Conservation (phyloP, 2,888 invertebrate species). For the Drosophila peninsularis region DNA sequence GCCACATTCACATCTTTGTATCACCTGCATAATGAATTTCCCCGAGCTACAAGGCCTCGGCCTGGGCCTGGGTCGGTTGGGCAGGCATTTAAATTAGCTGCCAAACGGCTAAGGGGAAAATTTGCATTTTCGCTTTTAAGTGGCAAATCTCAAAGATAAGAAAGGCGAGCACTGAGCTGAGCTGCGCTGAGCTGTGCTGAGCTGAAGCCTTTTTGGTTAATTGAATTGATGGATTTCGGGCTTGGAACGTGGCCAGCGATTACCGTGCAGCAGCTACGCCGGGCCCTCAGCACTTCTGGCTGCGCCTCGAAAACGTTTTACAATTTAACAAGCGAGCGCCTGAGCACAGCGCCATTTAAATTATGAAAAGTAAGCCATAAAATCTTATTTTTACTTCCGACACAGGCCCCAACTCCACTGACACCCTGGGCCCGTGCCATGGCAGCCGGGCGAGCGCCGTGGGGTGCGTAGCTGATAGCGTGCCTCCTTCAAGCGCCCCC, state of each 20-base stretch:
- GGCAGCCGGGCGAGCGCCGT: slow-evolving; percentile 21
- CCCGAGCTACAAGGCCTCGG: slow-evolving; percentile 20
- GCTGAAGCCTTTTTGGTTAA: slow-evolving; percentile 57
- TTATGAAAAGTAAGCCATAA: slow-evolving; percentile 83
- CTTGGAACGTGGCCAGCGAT: slow-evolving; percentile 54
- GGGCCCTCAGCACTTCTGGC: background rate
- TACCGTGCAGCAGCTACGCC: slow-evolving; percentile 40
- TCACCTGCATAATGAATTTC: slow-evolving; percentile 65
- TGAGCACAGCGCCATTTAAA: slow-evolving; percentile 62
- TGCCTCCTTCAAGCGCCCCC: background rate
- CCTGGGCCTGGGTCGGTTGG: background rate
- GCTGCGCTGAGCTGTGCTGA: slow-evolving; percentile 1
- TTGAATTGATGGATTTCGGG: slow-evolving; percentile 74
- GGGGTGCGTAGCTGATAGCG: slow-evolving; percentile 46
- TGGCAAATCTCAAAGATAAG: slow-evolving; percentile 66
- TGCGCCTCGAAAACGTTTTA: slow-evolving; percentile 46
- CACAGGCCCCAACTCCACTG: background rate
- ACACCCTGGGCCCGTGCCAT: slow-evolving; percentile 5
- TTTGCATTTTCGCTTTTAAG: slow-evolving; percentile 77
- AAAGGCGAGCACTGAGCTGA: slow-evolving; percentile 7
- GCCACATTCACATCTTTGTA: slow-evolving; percentile 38
- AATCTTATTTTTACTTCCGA: slow-evolving; percentile 78
- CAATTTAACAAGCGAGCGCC: slow-evolving; percentile 50
- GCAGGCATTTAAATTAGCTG: slow-evolving; percentile 73
- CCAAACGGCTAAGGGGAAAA: slow-evolving; percentile 45